phyloP scores from a whole-genome alignment of 2,113 vertebrate species.

The Strix aluco region DNA sequence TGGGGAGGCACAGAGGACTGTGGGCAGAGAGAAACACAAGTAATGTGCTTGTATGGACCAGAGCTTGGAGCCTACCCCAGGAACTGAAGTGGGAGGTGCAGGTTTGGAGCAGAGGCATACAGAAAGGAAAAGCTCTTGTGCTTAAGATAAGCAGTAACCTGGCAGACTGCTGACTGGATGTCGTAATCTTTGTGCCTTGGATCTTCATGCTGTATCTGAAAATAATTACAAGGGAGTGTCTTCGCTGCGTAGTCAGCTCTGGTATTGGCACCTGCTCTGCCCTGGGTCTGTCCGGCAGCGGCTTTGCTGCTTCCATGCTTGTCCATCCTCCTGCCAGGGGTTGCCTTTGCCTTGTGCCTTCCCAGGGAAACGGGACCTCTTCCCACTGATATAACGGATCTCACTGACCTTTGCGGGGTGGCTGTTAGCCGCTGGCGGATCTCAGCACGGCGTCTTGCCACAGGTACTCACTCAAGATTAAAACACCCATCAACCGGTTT shows the following conservation, averaged over 20 bases:
- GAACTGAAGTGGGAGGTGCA: background rate
- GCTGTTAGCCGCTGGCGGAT: background rate
- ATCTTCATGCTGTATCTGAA: background rate
- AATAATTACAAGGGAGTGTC: background rate
- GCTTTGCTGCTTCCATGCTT: background rate
- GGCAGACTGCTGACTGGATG: background rate
- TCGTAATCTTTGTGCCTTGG: background rate
- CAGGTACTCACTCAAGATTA: accelerated
- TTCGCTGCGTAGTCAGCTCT: accelerated
- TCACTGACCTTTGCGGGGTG: background rate
- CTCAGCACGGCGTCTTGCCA: background rate
- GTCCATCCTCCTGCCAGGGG: background rate
- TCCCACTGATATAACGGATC: accelerated
- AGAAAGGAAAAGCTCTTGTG: background rate
- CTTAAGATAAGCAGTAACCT: background rate
- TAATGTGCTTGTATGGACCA: background rate
- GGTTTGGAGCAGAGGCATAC: background rate
- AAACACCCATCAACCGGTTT: background rate
- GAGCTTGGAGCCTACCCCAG: background rate
- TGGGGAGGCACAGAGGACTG: background rate
- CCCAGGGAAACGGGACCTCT: background rate
- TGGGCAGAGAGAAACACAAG: background rate
- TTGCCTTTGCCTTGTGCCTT: background rate
- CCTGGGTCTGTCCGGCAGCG: background rate
- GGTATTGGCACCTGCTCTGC: background rate